A percentile compares a stretch with the other conserved stretches of the same genome.
Conservation (phyloP, 2,113 vertebrate species). For the Sula dactylatra region DNA sequence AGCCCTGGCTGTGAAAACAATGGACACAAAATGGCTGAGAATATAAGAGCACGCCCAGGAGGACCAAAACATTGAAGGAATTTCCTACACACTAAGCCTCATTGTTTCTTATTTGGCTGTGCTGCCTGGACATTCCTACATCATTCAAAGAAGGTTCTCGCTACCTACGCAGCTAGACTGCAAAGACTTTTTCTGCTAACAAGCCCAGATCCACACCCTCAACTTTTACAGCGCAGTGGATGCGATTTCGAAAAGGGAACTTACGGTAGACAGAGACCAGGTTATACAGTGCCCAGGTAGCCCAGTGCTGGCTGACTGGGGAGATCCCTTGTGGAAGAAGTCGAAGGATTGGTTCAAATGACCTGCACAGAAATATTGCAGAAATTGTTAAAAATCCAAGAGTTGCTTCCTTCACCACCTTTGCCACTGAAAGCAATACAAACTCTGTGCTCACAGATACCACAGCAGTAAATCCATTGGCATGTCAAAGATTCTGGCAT, state of each 20-base stretch:
- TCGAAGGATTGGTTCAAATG: slow-evolving; percentile 97
- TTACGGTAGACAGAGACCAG: slow-evolving; percentile 97
- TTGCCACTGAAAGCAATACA: neutral
- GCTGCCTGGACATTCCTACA: neutral
- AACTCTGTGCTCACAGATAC: neutral
- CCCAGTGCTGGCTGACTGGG: slow-evolving; percentile 98
- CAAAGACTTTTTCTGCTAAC: neutral
- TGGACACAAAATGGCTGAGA: neutral
- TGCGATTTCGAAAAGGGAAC: slow-evolving; percentile 51
- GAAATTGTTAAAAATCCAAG: neutral
- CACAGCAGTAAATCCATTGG: neutral
- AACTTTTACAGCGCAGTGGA: neutral
- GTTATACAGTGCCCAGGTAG: slow-evolving; percentile 97
- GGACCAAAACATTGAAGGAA: neutral
- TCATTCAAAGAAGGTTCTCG: neutral
- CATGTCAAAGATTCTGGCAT: neutral
- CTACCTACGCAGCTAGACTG: neutral
- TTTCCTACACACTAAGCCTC: neutral
- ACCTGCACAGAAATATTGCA: slow-evolving; percentile 75
- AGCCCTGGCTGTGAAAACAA: neutral
- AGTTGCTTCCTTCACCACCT: neutral
- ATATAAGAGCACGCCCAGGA: neutral
- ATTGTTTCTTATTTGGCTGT: neutral
- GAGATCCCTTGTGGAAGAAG: slow-evolving; percentile 92
- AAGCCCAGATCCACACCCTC: neutral